Evolutionary conservation across 2,113 vertebrate species (phyloP).

Genomic region (Pedetes capensis): DNA sequence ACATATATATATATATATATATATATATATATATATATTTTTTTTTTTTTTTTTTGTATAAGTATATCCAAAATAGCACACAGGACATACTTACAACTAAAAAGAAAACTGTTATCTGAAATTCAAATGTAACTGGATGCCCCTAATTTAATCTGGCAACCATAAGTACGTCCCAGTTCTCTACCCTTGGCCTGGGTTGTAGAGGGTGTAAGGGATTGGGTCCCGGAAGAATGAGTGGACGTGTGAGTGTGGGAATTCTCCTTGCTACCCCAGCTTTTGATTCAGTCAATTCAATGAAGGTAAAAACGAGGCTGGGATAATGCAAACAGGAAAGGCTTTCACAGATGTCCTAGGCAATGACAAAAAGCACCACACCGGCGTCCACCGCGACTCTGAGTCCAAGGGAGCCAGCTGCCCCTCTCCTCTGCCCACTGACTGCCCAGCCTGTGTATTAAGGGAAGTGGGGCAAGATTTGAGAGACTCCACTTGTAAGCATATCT

Average conservation of each 20-base stretch:
- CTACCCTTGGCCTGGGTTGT: not conserved
- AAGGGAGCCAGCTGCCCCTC: not conserved
- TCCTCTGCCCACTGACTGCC: not conserved
- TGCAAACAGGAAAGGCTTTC: slow-evolving; percentile 32
- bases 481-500: slow-evolving; percentile 66
- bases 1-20: too few species aligned
- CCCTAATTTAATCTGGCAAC: not conserved
- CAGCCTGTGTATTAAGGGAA: slow-evolving; percentile 59
- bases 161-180: not conserved
- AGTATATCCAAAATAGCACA: not conserved
- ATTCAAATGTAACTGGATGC: not conserved
- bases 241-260: not conserved
- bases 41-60: too few species aligned
- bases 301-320: slow-evolving; percentile 60
- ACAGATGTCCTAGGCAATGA: not conserved
- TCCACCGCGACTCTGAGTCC: not conserved
- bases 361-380: not conserved
- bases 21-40: too few species aligned
- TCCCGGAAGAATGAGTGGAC: not conserved
- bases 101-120: not conserved
- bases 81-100: not conserved
- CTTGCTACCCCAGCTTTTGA: slow-evolving; percentile 31
- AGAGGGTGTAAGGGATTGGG: not conserved
- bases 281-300: slow-evolving; percentile 47
- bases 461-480: slow-evolving; percentile 58